phyloP scores from a whole-genome alignment of 2,888 invertebrate genomes.

The Rhimphoctona megacephalus region DNA sequence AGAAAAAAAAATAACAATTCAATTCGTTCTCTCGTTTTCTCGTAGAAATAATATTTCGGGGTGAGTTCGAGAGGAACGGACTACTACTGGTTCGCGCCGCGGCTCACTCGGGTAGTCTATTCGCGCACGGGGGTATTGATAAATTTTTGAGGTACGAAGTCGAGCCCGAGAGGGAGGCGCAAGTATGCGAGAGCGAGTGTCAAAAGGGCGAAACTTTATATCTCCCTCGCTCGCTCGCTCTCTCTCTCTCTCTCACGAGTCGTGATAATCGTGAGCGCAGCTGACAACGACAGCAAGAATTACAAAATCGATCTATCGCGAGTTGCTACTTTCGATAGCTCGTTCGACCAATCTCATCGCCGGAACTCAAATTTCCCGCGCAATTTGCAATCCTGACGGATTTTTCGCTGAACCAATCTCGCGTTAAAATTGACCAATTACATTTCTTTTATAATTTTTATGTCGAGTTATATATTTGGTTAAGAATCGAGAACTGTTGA shows the following conservation, averaged over 20 bases:
- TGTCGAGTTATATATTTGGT: neutral
- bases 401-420: neutral
- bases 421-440: neutral
- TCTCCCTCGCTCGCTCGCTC: slow-evolving; percentile 24
- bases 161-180: slow-evolving; percentile 54
- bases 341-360: neutral
- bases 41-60: slow-evolving; percentile 34
- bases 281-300: neutral
- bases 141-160: slow-evolving; percentile 64
- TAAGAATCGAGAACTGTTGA: slow-evolving; percentile 52
- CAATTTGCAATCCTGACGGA: neutral
- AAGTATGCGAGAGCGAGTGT: slow-evolving; percentile 20
- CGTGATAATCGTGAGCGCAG: slow-evolving; percentile 48
- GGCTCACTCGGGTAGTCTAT: slow-evolving; percentile 68
- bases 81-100: slow-evolving; percentile 65
- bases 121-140: slow-evolving; percentile 69
- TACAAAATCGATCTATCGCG: slow-evolving; percentile 58
- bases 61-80: slow-evolving; percentile 63
- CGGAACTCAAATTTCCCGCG: slow-evolving; percentile 38
- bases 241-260: slow-evolving; percentile 20
- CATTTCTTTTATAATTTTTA: neutral
- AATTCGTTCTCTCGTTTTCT: neutral
- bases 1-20: neutral
- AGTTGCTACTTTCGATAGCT: slow-evolving; percentile 49
- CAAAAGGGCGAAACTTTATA: slow-evolving; percentile 39